phyloP scores from a whole-genome alignment of 1,140 invertebrate genomes.

The Zaprionus lachaisei region DNA sequence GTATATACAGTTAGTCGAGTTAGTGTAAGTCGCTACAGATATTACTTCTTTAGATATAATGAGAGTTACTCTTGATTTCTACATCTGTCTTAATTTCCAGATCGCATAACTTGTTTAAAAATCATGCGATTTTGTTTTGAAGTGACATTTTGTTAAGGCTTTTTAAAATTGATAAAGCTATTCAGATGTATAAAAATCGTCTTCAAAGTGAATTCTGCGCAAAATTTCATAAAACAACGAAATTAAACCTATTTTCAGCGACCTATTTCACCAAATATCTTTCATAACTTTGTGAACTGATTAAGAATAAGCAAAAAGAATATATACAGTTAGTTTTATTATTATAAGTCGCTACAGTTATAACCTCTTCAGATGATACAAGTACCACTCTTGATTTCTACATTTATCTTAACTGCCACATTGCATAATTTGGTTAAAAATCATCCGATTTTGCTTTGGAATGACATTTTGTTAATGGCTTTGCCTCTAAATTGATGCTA shows the following conservation, averaged over 20 bases:
- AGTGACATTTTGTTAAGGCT: not conserved
- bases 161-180: too few relatives aligned
- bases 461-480: not conserved
- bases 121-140: conserved; percentile 8
- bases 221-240: too few relatives aligned
- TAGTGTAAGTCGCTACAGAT: not conserved
- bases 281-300: not conserved
- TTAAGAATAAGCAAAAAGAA: too few relatives aligned
- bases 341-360: too few relatives aligned
- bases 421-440: not conserved
- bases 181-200: too few relatives aligned
- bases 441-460: conserved; percentile 9
- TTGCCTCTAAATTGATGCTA: not conserved
- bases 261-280: too few relatives aligned
- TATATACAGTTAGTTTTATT: too few relatives aligned
- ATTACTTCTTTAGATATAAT: too few relatives aligned
- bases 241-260: too few relatives aligned
- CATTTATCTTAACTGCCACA: not conserved
- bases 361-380: too few relatives aligned
- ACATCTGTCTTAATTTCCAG: not conserved
- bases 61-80: not conserved
- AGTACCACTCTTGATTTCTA: not conserved
- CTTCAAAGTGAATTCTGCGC: too few relatives aligned
- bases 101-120: not conserved
- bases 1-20: not conserved